Conservation (phyloP, 1,140 invertebrate species). For the Berghia stephanieae region DNA sequence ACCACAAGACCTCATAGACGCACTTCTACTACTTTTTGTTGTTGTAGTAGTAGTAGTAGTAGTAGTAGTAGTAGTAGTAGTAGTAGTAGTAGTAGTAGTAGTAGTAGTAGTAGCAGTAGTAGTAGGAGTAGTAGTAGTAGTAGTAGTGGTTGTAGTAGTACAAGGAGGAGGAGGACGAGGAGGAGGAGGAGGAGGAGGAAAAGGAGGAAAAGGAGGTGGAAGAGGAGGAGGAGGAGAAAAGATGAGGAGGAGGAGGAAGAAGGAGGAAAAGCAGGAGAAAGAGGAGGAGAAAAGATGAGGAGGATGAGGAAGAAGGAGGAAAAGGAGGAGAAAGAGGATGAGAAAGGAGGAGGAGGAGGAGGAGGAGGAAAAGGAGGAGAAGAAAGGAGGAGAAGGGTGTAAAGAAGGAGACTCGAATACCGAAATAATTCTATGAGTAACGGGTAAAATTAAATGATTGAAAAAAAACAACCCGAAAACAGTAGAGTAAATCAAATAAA, state of each 20-base stretch:
- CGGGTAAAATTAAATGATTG: too few relatives aligned
- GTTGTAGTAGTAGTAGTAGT: neutral
- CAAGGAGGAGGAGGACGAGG: neutral
- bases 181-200: neutral
- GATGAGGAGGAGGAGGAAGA: neutral
- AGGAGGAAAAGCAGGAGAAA: neutral
- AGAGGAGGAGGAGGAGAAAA: neutral
- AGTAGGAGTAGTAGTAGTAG: too few relatives aligned
- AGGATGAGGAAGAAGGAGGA: neutral
- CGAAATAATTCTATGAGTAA: too few relatives aligned
- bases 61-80: neutral
- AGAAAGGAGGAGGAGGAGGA: too few relatives aligned
- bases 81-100: constrained; percentile 3
- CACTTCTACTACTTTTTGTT: too few relatives aligned
- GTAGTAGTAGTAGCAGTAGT: constrained; percentile 14
- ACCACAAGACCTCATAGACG: too few relatives aligned
- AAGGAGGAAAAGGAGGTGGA: neutral
- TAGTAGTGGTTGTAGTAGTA: too few relatives aligned
- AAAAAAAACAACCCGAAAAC: too few relatives aligned
- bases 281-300: neutral
- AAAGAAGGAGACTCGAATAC: too few relatives aligned
- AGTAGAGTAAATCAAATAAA: too few relatives aligned
- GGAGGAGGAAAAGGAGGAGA: too few relatives aligned
- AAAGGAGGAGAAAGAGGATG: neutral
- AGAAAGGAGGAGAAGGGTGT: too few relatives aligned